These are phyloP conservation scores for Lampris megalopsis DNA, from an alignment of 2,113 vertebrate genomes.

Conservation along the genomic window DNA sequence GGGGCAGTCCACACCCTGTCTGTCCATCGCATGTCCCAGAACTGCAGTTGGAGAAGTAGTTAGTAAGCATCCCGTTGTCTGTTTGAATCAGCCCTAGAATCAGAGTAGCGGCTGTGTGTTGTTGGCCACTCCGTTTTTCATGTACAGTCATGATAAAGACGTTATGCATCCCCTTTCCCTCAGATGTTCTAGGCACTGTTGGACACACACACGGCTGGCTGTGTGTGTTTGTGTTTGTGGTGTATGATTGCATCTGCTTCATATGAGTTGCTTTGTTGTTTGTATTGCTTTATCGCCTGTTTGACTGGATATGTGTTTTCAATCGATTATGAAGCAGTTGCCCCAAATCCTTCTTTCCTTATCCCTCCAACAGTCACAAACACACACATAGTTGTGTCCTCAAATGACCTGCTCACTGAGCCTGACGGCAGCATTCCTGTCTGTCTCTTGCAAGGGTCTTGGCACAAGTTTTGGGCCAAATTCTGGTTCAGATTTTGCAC, in stretches of 20 bases:
- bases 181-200: slow-evolving; percentile 37
- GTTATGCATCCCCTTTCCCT: slow-evolving; percentile 23
- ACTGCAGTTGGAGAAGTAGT: slow-evolving; percentile 2
- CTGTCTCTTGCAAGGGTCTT: slow-evolving; percentile 42
- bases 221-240: slow-evolving; percentile 12
- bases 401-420: slow-evolving; percentile 39
- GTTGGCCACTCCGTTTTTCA: slow-evolving; percentile 24
- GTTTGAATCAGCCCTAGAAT: slow-evolving; percentile 12
- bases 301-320: slow-evolving; percentile 50
- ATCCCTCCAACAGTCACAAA: slow-evolving; percentile 10
- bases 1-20: neutral
- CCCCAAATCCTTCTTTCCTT: slow-evolving; percentile 36
- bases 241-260: slow-evolving; percentile 52
- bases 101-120: neutral
- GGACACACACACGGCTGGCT: neutral
- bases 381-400: slow-evolving; percentile 50
- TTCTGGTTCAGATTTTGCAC: slow-evolving; percentile 49
- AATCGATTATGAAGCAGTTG: slow-evolving; percentile 48
- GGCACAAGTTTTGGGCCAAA: slow-evolving; percentile 23
- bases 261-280: slow-evolving; percentile 37
- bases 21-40: slow-evolving; percentile 9
- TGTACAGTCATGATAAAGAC: slow-evolving; percentile 47
- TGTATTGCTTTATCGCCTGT: slow-evolving; percentile 57
- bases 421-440: slow-evolving; percentile 44
- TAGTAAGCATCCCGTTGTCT: slow-evolving; percentile 12